Percentiles rank a stretch among this genome's conserved stretches.
phyloP scores from a whole-genome alignment of 2,113 vertebrate species.

The human (Homo sapiens) region GRCh38 chr18:25521501-25522000 shows the following conservation, averaged over 20 bases:
- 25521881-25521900: neutral
- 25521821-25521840: neutral
- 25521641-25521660: neutral
- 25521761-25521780: neutral
- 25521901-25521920: neutral
- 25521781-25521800: neutral
- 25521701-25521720: neutral
- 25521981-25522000: neutral
- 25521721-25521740: neutral
- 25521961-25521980: neutral
- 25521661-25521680: neutral
- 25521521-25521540: neutral
- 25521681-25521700: neutral
- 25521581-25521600: neutral
- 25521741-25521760: neutral
- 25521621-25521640: neutral
- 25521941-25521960: neutral
- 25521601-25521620: neutral
- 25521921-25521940: neutral
- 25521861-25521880: neutral
- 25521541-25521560: constrained; percentile 5
- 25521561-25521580: neutral
- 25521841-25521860: neutral
- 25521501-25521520: neutral
- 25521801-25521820: neutral